Percentiles rank a stretch among this genome's conserved stretches.
phyloP scores from a whole-genome alignment of 2,888 invertebrate species.

The Bhutanitis thaidina region DNA sequence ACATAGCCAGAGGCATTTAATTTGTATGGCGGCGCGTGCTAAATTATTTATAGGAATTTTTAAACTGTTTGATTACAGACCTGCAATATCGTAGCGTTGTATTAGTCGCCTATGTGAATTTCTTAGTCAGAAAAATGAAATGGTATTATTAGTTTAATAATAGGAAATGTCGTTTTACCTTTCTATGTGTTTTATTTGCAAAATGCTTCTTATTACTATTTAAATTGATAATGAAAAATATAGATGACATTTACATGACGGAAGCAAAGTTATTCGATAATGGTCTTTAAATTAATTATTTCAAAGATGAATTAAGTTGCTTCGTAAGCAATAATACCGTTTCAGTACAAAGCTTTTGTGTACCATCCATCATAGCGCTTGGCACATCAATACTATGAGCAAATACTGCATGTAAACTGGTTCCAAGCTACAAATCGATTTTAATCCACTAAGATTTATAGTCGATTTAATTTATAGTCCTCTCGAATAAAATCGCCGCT shows the following conservation, averaged over 20 bases:
- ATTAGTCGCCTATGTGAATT: not conserved
- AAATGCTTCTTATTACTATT: not conserved
- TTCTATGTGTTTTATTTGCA: constrained; percentile 1
- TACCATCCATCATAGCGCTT: constrained; percentile 52
- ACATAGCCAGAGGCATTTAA: constrained; percentile 57
- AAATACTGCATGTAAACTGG: constrained; percentile 55
- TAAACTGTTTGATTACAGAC: constrained; percentile 39
- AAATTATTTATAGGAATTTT: constrained; percentile 44
- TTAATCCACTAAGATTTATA: constrained; percentile 55
- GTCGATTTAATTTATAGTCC: constrained; percentile 46
- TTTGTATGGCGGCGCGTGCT: constrained; percentile 46
- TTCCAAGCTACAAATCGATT: constrained; percentile 51
- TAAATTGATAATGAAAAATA: not conserved
- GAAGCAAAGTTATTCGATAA: constrained; percentile 9
- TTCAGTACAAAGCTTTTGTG: constrained; percentile 32
- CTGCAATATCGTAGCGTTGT: constrained; percentile 7
- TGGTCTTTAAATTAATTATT: constrained; percentile 16
- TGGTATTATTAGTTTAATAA: constrained; percentile 5
- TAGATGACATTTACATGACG: not conserved
- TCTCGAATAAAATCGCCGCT: constrained; percentile 21
- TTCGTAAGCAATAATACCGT: constrained; percentile 23
- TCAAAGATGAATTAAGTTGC: constrained; percentile 21
- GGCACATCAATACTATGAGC: constrained; percentile 60
- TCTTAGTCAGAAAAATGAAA: constrained; percentile 6
- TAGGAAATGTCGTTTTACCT: not conserved